Evolutionary conservation across 2,113 vertebrate genomes (phyloP).

Genomic region (Pachypanchax playfairii): DNA sequence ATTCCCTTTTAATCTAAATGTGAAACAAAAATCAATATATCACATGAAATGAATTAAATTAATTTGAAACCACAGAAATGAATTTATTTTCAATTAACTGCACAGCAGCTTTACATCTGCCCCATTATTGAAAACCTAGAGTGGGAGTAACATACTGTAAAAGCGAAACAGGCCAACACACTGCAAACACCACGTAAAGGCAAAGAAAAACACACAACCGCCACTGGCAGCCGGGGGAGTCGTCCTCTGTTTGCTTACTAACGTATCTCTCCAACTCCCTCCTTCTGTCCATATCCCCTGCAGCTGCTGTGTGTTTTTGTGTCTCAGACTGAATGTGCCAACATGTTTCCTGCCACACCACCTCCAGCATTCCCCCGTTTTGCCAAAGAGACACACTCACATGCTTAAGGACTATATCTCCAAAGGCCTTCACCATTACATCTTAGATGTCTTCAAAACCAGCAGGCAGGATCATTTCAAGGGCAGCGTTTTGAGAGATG

Average conservation of each 20-base stretch:
- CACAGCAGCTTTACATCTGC: constrained; percentile 18
- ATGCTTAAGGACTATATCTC: not conserved
- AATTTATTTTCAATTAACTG: not conserved
- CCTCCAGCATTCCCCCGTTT: constrained; percentile 26
- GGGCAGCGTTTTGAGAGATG: not conserved
- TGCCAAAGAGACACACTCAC: not conserved
- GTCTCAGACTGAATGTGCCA: constrained; percentile 11
- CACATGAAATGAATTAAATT: not conserved
- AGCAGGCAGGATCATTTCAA: constrained; percentile 12
- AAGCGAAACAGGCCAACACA: not conserved
- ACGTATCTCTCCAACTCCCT: constrained; percentile 7
- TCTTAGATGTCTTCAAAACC: not conserved
- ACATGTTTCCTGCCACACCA: constrained; percentile 27
- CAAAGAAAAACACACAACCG: constrained; percentile 6
- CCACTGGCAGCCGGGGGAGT: constrained; percentile 25
- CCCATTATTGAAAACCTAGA: constrained; percentile 33
- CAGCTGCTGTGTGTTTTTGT: constrained; percentile 35
- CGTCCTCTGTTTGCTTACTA: constrained; percentile 1
- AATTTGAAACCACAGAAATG: too few relatives aligned
- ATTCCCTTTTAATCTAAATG: too few relatives aligned
- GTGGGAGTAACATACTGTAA: constrained; percentile 6
- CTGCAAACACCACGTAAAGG: not conserved
- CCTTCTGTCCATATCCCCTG: constrained; percentile 6
- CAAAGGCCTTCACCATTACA: constrained; percentile 1
- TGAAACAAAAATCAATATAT: too few relatives aligned